Evolutionary conservation across 2,797 vertebrate genomes (phyloP), one percentile per base, ranked within the genome.

Genomic region (Esox masquinongy): DNA sequence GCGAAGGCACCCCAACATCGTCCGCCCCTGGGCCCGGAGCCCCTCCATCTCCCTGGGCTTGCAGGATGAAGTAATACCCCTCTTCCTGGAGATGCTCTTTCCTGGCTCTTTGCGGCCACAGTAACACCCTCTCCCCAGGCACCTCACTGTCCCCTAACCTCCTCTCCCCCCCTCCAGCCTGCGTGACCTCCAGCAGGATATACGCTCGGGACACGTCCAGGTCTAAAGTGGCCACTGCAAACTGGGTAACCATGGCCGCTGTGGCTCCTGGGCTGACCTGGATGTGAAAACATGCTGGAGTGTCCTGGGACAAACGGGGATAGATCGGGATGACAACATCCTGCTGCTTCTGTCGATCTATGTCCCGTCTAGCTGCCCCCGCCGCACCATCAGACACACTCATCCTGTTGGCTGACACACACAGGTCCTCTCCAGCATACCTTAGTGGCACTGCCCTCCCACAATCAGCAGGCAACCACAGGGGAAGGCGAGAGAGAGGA

Each of bases 1-100:
- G 22, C 11, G 56, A 61, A 24, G 22, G 22, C 9, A 61, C 56
- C 53, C n/a, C n/a, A 26, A 22, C 24, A 61, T 94, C 94, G 0
- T 83, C 90, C 0, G 95, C 36, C 91, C 83, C 12, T 90, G 88
- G 4, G 91, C 78, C 1, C 88, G 24, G 56, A 61, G 22, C 22
- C 49, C 50, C 77, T 70, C 68, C 93, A 0, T 93, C 93, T 0
- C 76, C 83, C 64, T 90, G 91, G 77, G 94, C 93, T 84, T 90
- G 88, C 67, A 99, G 88, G 59, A 94, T 84, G 67, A 98, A 99
- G 85, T 95, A 96, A 91, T 97, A 97, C 4, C 97, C 97, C 0
- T 94, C 89, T 63, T 88, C 85, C 76, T 90, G 92, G 0, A 91
- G 92, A 80, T 98, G 97, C 81, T 92, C 94, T 0, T 92, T 93